Base-by-base conservation (phyloP, 2,888 invertebrate genomes). In the Stenodera caucasica region DNA sequence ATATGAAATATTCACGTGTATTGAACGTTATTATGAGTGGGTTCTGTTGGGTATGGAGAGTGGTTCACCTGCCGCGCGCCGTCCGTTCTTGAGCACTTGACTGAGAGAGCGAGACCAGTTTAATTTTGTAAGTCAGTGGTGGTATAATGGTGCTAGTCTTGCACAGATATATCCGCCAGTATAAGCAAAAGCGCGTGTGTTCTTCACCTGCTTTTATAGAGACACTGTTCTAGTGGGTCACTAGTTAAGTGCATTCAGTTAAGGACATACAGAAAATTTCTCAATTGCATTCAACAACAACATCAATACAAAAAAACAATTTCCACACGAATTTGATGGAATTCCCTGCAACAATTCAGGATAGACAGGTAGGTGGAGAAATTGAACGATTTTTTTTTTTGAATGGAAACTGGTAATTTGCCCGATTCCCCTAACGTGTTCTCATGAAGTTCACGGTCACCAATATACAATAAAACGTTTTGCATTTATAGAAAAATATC, bases 111-210 rank as follows among this genome's bases (percentile, higher is more conserved):
- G 45, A 45, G 45, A 45, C 45, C 45, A 45, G 45, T 45, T 45
- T n/a, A n/a, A 63, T 59, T 63, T 55, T 59, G 63, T 63, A 59
- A 63, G 63, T 63, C 63, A 63, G 63, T 63, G 63, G 59, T 63
- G 59, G 63, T 45, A 40, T 18, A 40, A 21, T 50, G 7, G 50
- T 57, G 59, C 58, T 63, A 59, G 57, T 63, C 57, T 63, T 63
- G 57, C 57, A 63, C 59, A 59, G 62, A 53, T 59, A 59, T 51
- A 45, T 15, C 29, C 49, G 30, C 33, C 35, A 29, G n/a, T 32
- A 29, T 45, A 45, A 54, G 54, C 37, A 15, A 40, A 54, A 32
- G 33, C 40, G 54, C 54, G 54, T 37, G 54, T 35, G 37, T 26
- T 35, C 21, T 35, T 54, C 54, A 54, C 54, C 54, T 54, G 54